These are phyloP conservation scores for Anguilla obscura DNA, from an alignment of 2,797 vertebrate species.

Conservation along the genomic window DNA sequence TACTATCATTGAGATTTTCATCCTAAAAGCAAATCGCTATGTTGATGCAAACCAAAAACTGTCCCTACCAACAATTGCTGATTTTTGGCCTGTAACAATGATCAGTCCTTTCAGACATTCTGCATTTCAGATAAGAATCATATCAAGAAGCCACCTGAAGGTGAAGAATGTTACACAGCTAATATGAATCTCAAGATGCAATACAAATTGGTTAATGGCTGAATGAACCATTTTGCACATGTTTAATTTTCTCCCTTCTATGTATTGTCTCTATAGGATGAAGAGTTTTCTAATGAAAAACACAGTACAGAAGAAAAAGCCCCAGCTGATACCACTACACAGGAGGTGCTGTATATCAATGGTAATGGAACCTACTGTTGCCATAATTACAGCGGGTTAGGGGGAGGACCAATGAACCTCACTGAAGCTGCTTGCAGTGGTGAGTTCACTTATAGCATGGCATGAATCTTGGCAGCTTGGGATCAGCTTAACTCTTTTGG, in stretches of 20 bases:
- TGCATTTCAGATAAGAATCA: no score
- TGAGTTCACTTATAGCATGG: conserved; percentile 61
- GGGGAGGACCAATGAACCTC: conserved; percentile 79
- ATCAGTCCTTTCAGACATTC: no score
- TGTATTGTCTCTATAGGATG: conserved; percentile 67
- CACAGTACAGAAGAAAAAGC: conserved; percentile 74
- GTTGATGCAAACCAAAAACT: no score
- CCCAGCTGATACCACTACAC: conserved; percentile 75
- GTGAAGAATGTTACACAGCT: no score
- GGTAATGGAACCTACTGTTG: conserved; percentile 84
- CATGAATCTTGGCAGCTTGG: conserved; percentile 23
- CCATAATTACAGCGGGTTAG: conserved; percentile 81
- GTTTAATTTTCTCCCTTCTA: not conserved
- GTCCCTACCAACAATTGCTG: no score
- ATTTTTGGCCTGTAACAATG: no score
- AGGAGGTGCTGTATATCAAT: conserved; percentile 83
- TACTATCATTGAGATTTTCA: no score
- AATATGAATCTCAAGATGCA: no score
- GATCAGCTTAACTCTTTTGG: conserved; percentile 10
- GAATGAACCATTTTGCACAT: not conserved
- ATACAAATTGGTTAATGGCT: not conserved
- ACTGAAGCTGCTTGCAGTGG: conserved; percentile 78
- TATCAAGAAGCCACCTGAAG: no score
- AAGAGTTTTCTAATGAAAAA: conserved; percentile 72
- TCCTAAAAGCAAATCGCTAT: no score